phyloP scores from a whole-genome alignment of 2,888 invertebrate genomes.

The Rapana venosa region DNA sequence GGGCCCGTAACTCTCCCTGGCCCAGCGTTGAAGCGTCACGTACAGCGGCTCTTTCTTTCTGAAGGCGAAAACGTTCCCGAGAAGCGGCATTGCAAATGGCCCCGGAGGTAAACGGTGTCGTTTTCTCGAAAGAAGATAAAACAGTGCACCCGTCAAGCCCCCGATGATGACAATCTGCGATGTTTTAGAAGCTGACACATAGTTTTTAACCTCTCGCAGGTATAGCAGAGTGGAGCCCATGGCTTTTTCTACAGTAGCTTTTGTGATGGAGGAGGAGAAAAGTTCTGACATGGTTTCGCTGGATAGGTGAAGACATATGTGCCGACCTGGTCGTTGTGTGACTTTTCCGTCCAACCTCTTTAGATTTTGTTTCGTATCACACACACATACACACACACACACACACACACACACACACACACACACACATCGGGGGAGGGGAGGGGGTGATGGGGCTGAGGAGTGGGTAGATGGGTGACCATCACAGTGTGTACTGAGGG shows the following conservation, averaged over 20 bases:
- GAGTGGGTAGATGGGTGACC: too few species aligned
- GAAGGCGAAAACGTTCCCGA: conserved; percentile 38
- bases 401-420: too few species aligned
- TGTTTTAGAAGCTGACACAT: conserved; percentile 3
- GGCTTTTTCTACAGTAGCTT: too few species aligned
- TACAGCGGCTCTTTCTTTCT: conserved; percentile 19
- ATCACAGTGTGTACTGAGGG: too few species aligned
- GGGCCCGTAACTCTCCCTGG: conserved; percentile 25
- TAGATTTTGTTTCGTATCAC: too few species aligned
- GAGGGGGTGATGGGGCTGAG: too few species aligned
- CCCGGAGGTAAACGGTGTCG: conserved; percentile 46
- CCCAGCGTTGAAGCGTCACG: conserved; percentile 15
- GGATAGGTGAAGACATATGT: too few species aligned
- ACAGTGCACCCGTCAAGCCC: neutral
- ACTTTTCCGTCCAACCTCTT: too few species aligned
- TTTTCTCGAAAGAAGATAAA: conserved; percentile 36
- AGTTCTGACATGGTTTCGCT: conserved; percentile 30
- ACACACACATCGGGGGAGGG: too few species aligned
- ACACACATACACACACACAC: too few species aligned
- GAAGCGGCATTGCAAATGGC: conserved; percentile 42
- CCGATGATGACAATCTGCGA: conserved; percentile 35
- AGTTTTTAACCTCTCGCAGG: neutral
- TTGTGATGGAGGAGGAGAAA: neutral
- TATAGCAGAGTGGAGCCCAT: neutral
- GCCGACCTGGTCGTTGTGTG: too few species aligned